Conservation (phyloP, 2,888 invertebrate genomes). For the Uloborus plumipes region DNA sequence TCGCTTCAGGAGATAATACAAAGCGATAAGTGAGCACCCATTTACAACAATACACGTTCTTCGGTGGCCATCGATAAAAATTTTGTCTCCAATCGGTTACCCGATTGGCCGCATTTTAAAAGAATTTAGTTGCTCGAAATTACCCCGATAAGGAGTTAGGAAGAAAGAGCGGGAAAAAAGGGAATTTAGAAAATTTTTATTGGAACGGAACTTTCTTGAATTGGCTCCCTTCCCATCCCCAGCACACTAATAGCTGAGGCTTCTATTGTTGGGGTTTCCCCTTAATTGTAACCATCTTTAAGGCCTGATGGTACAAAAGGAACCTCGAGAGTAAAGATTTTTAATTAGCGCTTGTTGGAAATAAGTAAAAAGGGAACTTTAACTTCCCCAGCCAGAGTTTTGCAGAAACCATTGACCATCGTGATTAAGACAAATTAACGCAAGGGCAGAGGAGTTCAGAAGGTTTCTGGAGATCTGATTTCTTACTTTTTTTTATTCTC, state of each 20-base stretch:
- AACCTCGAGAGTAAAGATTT: conserved; percentile 38
- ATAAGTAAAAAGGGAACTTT: conserved; percentile 13
- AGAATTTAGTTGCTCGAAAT: conserved; percentile 40
- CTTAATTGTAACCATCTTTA: conserved; percentile 53
- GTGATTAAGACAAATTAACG: conserved; percentile 54
- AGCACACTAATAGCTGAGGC: conserved; percentile 12
- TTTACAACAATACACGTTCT: conserved; percentile 25
- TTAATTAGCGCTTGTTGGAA: conserved; percentile 34
- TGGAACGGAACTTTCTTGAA: conserved; percentile 4
- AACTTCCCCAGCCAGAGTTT: neutral
- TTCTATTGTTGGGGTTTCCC: no score
- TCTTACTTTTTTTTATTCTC: neutral
- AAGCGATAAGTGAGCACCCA: conserved; percentile 38
- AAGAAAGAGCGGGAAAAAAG: neutral
- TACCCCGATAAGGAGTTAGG: conserved; percentile 34
- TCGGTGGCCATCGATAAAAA: conserved; percentile 24
- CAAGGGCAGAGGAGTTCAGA: neutral
- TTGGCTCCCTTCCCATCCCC: no score
- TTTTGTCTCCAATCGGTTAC: conserved; percentile 9
- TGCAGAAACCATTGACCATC: conserved; percentile 28
- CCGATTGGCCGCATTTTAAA: conserved; percentile 35
- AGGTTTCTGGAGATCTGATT: conserved; percentile 5
- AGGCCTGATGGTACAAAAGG: conserved; percentile 4
- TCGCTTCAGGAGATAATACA: conserved; percentile 27
- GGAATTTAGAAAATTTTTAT: conserved; percentile 23